Evolutionary conservation across 2,113 vertebrate genomes (phyloP), one percentile per base, ranked within the genome.

Genomic region (Rynchops niger): DNA sequence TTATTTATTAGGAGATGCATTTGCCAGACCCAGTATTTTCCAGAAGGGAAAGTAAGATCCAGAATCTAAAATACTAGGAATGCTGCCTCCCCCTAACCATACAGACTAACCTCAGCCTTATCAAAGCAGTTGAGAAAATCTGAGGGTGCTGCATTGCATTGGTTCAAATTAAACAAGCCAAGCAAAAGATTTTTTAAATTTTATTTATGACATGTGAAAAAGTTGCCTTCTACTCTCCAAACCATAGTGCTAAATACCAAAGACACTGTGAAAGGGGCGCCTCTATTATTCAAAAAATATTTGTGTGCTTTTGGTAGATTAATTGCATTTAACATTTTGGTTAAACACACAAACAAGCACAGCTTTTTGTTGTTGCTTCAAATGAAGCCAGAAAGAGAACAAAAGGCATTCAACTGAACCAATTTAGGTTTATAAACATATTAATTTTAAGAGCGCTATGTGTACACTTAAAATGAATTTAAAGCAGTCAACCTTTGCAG

Each of bases 371-470:
- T 93, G 91, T 87, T 96, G 84, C 84, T 98, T 98, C 97, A 98
- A 97, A 98, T 96, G 95, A 95, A 96, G 93, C 85, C 91, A 77
- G 86, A 93, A 93, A 90, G 96, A 96, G 93, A 97, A 97, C 96
- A 97, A 98, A 97, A 98, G 96, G 92, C 94, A 97, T 97, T 96
- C 95, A 98, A 94, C 94, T 55, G 84, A 94, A 97, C 65, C 93
- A 95, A 90, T 97, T 96, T 90, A 90, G 91, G 90, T 97, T 98
- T 97, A 97, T 97, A 97, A 97, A 95, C 88, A 96, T 89, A 96
- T 96, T 95, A 94, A 97, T 95, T 96, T 96, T 97, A 97, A 98
- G 93, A 96, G 93, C 94, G 92, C 90, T 96, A 67, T 95, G 94
- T 95, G 95, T 92, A 95, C 96, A 95, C 97, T 97, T 95, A 97